phyloP scores from a whole-genome alignment of 2,113 vertebrate species.

The Laterallus jamaicensis region DNA sequence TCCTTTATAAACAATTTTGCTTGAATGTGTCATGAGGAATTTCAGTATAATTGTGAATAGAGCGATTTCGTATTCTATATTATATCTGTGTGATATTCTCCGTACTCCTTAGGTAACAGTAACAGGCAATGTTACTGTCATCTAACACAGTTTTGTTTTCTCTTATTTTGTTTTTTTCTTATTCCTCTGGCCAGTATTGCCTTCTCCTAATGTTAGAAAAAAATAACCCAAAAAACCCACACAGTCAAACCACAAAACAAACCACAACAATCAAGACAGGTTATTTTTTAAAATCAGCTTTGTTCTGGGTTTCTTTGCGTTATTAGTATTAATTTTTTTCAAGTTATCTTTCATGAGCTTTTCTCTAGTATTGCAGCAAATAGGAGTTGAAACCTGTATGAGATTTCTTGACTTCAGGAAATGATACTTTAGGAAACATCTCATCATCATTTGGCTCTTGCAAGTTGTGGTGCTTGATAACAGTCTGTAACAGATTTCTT shows the following conservation, averaged over 20 bases:
- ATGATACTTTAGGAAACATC: fast-evolving
- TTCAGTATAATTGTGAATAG: not conserved
- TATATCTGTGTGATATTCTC: not conserved
- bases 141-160: not conserved
- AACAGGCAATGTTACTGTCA: not conserved
- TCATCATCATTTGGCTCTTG: not conserved
- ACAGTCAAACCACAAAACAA: too few relatives aligned
- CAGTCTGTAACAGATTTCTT: not conserved
- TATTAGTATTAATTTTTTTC: not conserved
- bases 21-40: not conserved
- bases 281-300: not conserved
- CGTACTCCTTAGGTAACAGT: not conserved
- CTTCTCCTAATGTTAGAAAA: not conserved
- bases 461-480: not conserved
- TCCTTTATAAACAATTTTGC: not conserved
- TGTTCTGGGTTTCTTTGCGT: not conserved
- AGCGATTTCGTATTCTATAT: not conserved
- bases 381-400: not conserved
- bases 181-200: not conserved
- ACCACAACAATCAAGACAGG: too few relatives aligned
- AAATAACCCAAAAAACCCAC: too few relatives aligned
- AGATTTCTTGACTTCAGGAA: not conserved
- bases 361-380: not conserved
- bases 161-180: not conserved
- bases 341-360: not conserved